Evolutionary conservation across 2,888 invertebrate species (phyloP).

Genomic region (Phaedon cochleariae): DNA sequence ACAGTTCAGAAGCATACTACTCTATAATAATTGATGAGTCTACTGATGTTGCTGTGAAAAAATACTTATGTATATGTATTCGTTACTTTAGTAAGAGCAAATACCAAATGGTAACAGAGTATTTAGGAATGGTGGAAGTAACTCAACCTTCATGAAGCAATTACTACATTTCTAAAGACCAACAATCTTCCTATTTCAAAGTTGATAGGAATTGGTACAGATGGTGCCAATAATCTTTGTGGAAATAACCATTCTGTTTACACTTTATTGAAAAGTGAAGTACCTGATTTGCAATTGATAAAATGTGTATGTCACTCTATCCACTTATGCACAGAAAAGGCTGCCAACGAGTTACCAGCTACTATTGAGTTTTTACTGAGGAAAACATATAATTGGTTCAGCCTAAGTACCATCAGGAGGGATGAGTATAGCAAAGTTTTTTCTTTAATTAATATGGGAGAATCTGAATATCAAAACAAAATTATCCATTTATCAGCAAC

Average conservation of each 20-base stretch:
- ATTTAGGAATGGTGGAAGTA: neutral
- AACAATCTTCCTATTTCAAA: constrained; percentile 16
- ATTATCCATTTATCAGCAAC: neutral
- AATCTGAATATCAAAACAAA: neutral
- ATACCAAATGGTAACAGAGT: neutral
- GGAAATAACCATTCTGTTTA: constrained; percentile 43
- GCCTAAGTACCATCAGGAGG: constrained; percentile 31
- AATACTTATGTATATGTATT: neutral
- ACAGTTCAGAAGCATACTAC: neutral
- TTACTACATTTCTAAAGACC: neutral
- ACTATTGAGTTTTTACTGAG: constrained; percentile 38
- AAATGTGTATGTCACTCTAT: constrained; percentile 41
- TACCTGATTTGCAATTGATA: constrained; percentile 37
- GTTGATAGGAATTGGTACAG: constrained; percentile 43
- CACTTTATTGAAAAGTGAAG: constrained; percentile 35
- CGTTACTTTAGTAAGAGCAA: neutral
- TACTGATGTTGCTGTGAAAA: neutral
- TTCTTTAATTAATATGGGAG: constrained; percentile 27
- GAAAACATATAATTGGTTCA: constrained; percentile 41
- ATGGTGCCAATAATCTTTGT: constrained; percentile 43
- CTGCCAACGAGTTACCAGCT: constrained; percentile 38
- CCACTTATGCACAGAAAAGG: constrained; percentile 29
- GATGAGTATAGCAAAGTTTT: constrained; percentile 35
- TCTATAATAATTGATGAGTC: neutral
- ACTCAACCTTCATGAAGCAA: neutral